Evolutionary conservation across 1,140 invertebrate genomes (phyloP), one percentile per base, ranked within the genome.

Genomic region (Bombus confusus): DNA sequence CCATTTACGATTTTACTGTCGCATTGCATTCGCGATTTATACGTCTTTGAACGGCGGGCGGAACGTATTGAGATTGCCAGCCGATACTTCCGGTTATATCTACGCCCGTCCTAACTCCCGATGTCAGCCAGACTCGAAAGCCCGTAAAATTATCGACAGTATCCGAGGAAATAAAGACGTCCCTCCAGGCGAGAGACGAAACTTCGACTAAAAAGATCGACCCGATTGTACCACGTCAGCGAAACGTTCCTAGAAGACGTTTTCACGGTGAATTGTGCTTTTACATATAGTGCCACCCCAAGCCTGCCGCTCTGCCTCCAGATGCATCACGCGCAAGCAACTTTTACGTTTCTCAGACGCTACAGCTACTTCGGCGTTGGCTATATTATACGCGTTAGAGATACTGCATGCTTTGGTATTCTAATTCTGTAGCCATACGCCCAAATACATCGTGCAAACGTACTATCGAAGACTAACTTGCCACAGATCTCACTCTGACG

Each of bases 131-230:
- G 84, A 43, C 71, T 85, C 71, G 84, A 34, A 85, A 79, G 78
- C 12, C 84, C 84, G 84, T 85, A 85, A 85, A 85, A 85, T 85
- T 85, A 85, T 85, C 84, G 84, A 85, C 84, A 85, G 84, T 85
- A 85, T 85, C 79, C 84, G 79, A 85, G 84, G 84, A 85, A 85
- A 85, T 85, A 85, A 85, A 85, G 84, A 85, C 79, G 84, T 85
- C 71, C 84, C 84, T 75, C 71, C 78, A 52, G 84, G 84, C 78
- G 78, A 57, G 84, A 74, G 84, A 80, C 71, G 78, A 74, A 81
- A 85, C 34, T 85, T 81, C 43, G 84, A 85, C 84, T 69, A 85
- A 75, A 85, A 80, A 85, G 79, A 85, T 85, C 79, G 84, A 2
- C 39, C 22, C 47, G 76, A 79, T 71, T 64, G 39, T 72, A 72